Conservation (phyloP, 2,888 invertebrate genomes). For the Thalpophila matura region DNA sequence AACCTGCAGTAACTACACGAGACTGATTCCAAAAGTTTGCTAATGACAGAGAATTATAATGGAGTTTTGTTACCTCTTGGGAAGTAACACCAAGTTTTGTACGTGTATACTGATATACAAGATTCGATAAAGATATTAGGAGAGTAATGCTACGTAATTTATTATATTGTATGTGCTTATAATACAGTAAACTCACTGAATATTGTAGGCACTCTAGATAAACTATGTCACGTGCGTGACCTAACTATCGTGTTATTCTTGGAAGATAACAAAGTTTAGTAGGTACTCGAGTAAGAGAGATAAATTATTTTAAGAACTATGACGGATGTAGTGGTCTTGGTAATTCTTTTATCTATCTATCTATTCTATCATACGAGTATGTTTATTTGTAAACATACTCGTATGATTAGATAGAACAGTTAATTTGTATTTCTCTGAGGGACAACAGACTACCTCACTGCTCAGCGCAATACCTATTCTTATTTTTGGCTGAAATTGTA, state of each 20-base stretch:
- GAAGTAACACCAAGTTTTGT: conserved; percentile 61
- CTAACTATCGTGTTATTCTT: conserved; percentile 20
- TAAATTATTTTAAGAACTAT: too few species aligned
- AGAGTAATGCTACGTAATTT: conserved; percentile 34
- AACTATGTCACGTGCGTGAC: conserved; percentile 31
- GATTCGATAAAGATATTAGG: conserved; percentile 28
- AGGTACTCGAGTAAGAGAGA: too few species aligned
- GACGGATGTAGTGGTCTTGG: too few species aligned
- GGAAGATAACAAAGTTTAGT: neutral
- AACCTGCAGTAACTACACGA: conserved; percentile 54
- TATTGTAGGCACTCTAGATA: conserved; percentile 2
- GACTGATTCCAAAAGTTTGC: conserved; percentile 71
- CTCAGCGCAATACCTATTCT: too few species aligned
- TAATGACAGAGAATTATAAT: conserved; percentile 78
- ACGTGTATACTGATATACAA: conserved; percentile 49
- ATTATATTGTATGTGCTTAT: conserved; percentile 11
- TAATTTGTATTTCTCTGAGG: too few species aligned
- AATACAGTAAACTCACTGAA: conserved; percentile 33
- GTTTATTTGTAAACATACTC: too few species aligned
- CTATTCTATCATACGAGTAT: too few species aligned
- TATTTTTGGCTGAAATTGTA: too few species aligned
- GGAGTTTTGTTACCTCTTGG: conserved; percentile 71
- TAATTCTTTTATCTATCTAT: too few species aligned
- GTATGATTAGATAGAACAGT: too few species aligned
- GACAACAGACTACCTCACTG: too few species aligned